Conservation (phyloP, 2,113 vertebrate genomes). For the Poecilia latipinna region DNA sequence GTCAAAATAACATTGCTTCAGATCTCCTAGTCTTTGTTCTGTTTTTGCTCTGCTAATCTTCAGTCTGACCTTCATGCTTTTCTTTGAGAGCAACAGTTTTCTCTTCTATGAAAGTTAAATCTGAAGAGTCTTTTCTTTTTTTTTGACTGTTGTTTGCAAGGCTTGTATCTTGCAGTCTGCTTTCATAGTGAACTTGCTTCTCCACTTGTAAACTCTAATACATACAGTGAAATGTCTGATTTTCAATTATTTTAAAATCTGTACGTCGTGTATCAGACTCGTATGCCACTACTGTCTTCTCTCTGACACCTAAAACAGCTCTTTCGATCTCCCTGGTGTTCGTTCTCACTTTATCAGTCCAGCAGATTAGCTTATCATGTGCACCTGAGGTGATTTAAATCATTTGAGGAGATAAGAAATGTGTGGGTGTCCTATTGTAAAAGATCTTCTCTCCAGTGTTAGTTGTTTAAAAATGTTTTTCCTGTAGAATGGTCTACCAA, state of each 20-base stretch:
- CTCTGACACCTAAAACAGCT: no score
- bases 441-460: no score
- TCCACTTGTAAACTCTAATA: neutral
- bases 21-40: neutral
- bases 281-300: neutral
- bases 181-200: neutral
- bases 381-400: no score
- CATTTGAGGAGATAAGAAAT: no score
- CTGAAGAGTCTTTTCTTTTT: neutral
- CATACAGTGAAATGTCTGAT: neutral
- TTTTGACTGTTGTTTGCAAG: neutral
- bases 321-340: no score
- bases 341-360: no score
- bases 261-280: neutral
- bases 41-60: neutral
- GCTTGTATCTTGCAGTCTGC: neutral
- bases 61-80: neutral
- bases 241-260: neutral
- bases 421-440: no score
- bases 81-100: neutral
- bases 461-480: no score
- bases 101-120: neutral
- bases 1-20: neutral
- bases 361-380: no score
- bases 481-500: no score